Evolutionary conservation across 2,797 vertebrate genomes (phyloP), one percentile per base, ranked within the genome.

Genomic region (Brachyalestes nurse): DNA sequence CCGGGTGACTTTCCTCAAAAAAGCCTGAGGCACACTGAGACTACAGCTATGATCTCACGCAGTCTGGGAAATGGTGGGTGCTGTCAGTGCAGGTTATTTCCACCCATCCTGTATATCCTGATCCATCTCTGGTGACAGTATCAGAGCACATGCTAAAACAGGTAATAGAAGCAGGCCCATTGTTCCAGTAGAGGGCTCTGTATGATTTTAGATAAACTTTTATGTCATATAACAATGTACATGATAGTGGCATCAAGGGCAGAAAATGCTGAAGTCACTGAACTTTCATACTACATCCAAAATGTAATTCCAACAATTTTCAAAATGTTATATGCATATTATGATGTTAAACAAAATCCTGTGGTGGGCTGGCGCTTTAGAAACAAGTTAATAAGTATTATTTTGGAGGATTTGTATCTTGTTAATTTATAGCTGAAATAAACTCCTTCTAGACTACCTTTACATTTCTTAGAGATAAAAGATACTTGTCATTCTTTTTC

Each of bases 41-140:
- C 5, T 25, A 49, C 55, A 74, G 74, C 81, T 23, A 78, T 88
- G 81, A 87, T 70, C 77, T 87, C 83, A 86, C 73, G 45, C 64
- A 73, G 69, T 80, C 78, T 73, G 75, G 78, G 66, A 67, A 71
- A 75, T 40, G 23, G 57, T 16, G 58, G 58, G 70, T 74, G 69
- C 45, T 49, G 75, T 82, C 69, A 78, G 69, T 69, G 79, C 69
- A 55, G 64, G 76, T 81, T 77, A 78, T 76, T 82, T 80, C 69
- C 53, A 66, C 73, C 77, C 66, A 51, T 83, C 76, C 83, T 81
- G 73, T 70, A 38, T 38, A 47, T 73, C 62, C 55, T 58, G 83
- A 53, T 81, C 38, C 65, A 61, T 16, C 55, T 53, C 47, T 28
- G 38, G 17, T 40, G 77, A 82, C 57, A 70, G 64, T 19, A 64